These are phyloP conservation scores for Patella ulyssiponensis DNA, from an alignment of 2,888 invertebrate genomes.

Conservation along the genomic window DNA sequence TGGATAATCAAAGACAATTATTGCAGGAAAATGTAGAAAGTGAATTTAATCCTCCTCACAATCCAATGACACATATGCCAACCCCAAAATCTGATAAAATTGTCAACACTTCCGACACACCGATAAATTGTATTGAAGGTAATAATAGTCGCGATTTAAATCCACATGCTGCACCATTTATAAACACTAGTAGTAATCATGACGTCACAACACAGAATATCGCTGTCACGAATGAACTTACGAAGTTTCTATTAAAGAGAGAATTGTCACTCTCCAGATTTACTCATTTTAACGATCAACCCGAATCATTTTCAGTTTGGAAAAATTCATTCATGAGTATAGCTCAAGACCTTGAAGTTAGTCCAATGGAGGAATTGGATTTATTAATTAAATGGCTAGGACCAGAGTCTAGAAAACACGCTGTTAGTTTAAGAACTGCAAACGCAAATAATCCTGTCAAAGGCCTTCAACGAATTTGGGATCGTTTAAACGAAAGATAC, in stretches of 20 bases:
- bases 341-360: slow-evolving; percentile 19
- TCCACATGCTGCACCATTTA: no score
- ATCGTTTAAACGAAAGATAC: slow-evolving; percentile 30
- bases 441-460: slow-evolving; percentile 19
- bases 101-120: no score
- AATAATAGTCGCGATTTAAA: no score
- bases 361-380: slow-evolving; percentile 25
- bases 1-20: no score
- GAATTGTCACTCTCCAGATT: slow-evolving; percentile 16
- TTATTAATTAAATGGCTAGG: slow-evolving; percentile 29
- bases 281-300: slow-evolving; percentile 20
- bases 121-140: no score
- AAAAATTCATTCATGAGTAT: slow-evolving; percentile 23
- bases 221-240: not conserved
- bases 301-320: slow-evolving; percentile 17
- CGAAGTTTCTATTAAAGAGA: slow-evolving; percentile 15
- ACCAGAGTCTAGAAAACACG: slow-evolving; percentile 24
- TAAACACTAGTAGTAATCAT: no score
- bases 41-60: no score
- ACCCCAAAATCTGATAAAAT: no score
- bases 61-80: no score
- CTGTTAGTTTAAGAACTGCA: slow-evolving; percentile 18
- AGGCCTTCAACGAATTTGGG: slow-evolving; percentile 24
- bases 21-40: no score
- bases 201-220: no score